Percentiles rank a stretch among this genome's conserved stretches.
phyloP scores from a whole-genome alignment of 2,888 invertebrate genomes.

The Patella depressa region DNA sequence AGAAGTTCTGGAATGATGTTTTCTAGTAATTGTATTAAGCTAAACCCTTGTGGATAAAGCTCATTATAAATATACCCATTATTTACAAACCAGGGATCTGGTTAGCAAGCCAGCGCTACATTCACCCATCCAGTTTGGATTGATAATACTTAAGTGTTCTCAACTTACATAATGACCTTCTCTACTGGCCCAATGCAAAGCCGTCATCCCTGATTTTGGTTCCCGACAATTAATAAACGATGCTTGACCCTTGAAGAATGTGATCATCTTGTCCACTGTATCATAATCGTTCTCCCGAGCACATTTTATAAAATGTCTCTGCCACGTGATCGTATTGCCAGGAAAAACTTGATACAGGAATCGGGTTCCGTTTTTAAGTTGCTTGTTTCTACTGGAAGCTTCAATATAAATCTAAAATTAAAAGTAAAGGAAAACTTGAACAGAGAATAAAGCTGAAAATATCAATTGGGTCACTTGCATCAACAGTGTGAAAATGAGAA shows the following conservation, averaged over 20 bases:
- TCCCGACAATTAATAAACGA: slow-evolving; percentile 68
- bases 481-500: too few relatives aligned
- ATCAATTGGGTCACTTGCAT: too few relatives aligned
- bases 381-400: slow-evolving; percentile 65
- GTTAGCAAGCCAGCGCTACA: too few relatives aligned
- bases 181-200: slow-evolving; percentile 65
- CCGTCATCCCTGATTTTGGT: slow-evolving; percentile 63
- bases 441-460: background rate
- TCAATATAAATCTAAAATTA: slow-evolving; percentile 65
- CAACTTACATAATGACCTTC: slow-evolving; percentile 66
- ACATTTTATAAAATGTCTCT: slow-evolving; percentile 61
- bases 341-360: slow-evolving; percentile 71
- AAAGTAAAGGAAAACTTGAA: slow-evolving; percentile 3
- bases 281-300: slow-evolving; percentile 65
- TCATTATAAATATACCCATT: too few relatives aligned
- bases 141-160: background rate
- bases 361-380: slow-evolving; percentile 56
- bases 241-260: slow-evolving; percentile 63
- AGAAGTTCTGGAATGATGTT: too few relatives aligned
- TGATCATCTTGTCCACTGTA: slow-evolving; percentile 65
- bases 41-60: too few relatives aligned
- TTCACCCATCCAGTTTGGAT: too few relatives aligned
- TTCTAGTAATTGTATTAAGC: too few relatives aligned
- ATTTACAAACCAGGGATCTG: too few relatives aligned
- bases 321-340: slow-evolving; percentile 64